Evolutionary conservation across 2,797 vertebrate species (phyloP), one percentile per base, ranked within the genome.

Genomic region (Eupleurogrammus muticus): DNA sequence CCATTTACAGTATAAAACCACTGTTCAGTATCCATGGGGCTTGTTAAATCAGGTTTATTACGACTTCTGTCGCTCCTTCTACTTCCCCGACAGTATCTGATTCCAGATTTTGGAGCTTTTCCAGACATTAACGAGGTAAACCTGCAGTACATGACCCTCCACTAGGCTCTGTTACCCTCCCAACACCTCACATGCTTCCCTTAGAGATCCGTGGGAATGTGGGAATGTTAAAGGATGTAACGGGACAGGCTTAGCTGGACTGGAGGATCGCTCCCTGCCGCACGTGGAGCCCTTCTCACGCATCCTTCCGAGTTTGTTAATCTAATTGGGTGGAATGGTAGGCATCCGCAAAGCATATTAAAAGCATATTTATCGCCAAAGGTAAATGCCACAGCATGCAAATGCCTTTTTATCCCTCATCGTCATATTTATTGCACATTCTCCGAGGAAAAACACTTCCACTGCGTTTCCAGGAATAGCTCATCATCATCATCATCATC

Each of bases 331-430:
- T 20, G 14, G 48, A 69, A 82, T 36, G 24, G 40, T 66, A 44
- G 67, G 66, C 61, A 70, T 81, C 49, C 42, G 78, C 56, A 66
- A 67, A 81, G 66, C 66, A 60, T 65, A 84, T 86, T 80, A 84
- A 84, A 73, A 76, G 56, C 69, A 59, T 79, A 80, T 83, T 76
- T 80, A 85, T 79, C 75, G 65, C 51, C 36, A 46, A 69, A 75
- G 67, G 20, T 67, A 78, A 89, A 89, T 87, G 78, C 69, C 78
- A 81, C 75, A 81, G 69, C 73, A 85, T 89, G 79, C 73, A 85
- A 90, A 90, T 83, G 57, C 17, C n/a, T 14, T 48, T 61, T 44
- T 77, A 48, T 17, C 67, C 47, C 42, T 76, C 36, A 14, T 11
- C 5, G 2, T 70, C 46, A 40, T 51, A 74, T 72, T 80, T 83